Evolutionary conservation across 1,140 invertebrate genomes (phyloP).

Genomic region (Andrena cerasifolii): DNA sequence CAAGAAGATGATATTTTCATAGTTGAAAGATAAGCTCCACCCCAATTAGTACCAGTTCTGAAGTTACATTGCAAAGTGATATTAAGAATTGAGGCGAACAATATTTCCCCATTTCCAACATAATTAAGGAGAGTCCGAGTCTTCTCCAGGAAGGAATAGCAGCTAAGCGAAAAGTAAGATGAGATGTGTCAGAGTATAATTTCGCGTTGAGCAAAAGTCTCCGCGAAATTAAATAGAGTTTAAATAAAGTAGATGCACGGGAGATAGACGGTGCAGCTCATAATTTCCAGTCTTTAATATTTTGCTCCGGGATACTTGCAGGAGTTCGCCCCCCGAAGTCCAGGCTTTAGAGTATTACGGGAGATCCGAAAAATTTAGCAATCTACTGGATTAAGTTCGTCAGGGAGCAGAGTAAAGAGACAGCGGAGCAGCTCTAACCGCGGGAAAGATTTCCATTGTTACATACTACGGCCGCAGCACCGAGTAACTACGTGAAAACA

Average conservation of each 20-base stretch:
- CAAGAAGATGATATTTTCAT: no score
- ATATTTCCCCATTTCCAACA: no score
- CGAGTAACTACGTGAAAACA: conserved; percentile 28
- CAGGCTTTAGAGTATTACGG: neutral
- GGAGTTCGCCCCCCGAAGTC: no score
- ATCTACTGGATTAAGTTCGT: neutral
- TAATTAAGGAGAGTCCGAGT: no score
- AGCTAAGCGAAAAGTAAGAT: neutral
- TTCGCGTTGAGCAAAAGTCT: neutral
- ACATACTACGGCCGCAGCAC: neutral
- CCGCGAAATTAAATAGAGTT: neutral
- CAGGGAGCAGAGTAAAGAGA: neutral
- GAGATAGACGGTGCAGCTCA: neutral
- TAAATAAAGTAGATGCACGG: neutral
- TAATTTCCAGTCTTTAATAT: neutral
- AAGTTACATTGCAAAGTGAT: no score
- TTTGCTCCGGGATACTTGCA: no score
- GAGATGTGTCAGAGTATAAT: neutral
- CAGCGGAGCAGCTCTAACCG: neutral
- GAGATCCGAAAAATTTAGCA: conserved; percentile 5
- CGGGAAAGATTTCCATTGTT: conserved; percentile 38
- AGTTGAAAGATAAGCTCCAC: no score
- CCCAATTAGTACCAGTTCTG: no score
- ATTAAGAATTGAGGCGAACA: no score
- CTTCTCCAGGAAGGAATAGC: neutral